These are phyloP conservation scores for Himalopsyche japonica DNA, from an alignment of 2,888 invertebrate genomes.

Conservation along the genomic window DNA sequence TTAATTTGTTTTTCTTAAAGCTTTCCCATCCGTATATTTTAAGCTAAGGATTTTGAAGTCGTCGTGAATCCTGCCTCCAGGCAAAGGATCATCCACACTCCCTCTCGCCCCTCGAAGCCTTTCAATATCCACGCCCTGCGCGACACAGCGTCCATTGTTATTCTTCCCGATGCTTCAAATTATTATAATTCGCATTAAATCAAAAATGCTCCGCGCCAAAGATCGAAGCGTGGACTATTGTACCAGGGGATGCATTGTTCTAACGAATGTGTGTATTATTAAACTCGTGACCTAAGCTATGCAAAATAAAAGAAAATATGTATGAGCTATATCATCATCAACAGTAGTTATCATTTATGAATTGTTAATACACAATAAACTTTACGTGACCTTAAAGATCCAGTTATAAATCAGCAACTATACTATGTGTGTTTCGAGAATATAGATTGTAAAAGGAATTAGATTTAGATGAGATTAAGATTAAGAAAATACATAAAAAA, in stretches of 20 bases:
- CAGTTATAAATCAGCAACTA: too few species aligned
- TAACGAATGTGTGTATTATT: neutral
- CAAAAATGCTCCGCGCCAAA: conserved; percentile 33
- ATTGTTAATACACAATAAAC: too few species aligned
- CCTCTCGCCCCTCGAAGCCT: conserved; percentile 15
- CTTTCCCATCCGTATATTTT: neutral
- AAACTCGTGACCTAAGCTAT: neutral
- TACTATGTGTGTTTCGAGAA: too few species aligned
- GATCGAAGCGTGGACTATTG: conserved; percentile 38
- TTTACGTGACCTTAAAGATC: too few species aligned
- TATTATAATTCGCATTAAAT: conserved; percentile 41
- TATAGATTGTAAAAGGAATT: too few species aligned
- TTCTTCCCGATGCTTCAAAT: conserved; percentile 34
- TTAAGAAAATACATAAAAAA: too few species aligned
- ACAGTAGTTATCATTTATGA: too few species aligned
- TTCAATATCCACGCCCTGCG: conserved; percentile 28
- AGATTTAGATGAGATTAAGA: too few species aligned
- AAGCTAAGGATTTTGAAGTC: neutral
- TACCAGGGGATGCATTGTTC: conserved; percentile 12
- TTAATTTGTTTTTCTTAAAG: neutral
- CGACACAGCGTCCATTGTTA: conserved; percentile 38
- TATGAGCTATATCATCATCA: too few species aligned
- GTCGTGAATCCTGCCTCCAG: neutral
- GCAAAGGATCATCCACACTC: conserved; percentile 14
- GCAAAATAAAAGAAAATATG: neutral